Evolutionary conservation across 2,888 invertebrate species (phyloP).

Genomic region (Pediacus dermestoides): DNA sequence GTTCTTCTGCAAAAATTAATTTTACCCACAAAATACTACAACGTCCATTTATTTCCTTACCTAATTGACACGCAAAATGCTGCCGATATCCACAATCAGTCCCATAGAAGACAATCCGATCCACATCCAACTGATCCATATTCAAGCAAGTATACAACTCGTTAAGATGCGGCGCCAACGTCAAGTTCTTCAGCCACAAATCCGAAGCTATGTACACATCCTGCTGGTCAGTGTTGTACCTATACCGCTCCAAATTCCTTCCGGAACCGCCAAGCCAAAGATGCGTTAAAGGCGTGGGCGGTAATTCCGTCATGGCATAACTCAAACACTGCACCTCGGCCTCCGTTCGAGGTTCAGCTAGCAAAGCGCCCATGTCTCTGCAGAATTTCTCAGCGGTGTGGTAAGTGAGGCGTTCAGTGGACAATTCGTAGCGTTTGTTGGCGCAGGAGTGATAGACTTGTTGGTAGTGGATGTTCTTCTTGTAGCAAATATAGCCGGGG

Average conservation of each 20-base stretch:
- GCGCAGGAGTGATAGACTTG: not conserved
- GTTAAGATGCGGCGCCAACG: slow-evolving; percentile 1
- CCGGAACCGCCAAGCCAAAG: slow-evolving; percentile 1
- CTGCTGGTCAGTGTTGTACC: not conserved
- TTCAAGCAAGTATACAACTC: not conserved
- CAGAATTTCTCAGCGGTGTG: not conserved
- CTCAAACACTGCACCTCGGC: not conserved
- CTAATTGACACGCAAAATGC: not conserved
- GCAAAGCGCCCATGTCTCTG: not conserved
- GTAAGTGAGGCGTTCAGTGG: not conserved
- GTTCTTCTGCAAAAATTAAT: too few species aligned
- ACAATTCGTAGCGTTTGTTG: not conserved
- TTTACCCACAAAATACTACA: too few species aligned
- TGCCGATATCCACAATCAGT: slow-evolving; percentile 1
- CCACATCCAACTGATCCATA: not conserved
- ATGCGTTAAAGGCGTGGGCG: not conserved
- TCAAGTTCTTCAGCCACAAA: not conserved
- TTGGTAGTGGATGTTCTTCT: not conserved
- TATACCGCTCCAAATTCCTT: not conserved
- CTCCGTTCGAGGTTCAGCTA: not conserved
- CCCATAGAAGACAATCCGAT: not conserved
- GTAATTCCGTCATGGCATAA: slow-evolving; percentile 1
- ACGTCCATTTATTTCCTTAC: too few species aligned
- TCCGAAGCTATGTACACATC: not conserved
- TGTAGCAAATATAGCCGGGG: not conserved